phyloP scores from a whole-genome alignment of 2,888 invertebrate genomes.

The Eulithis prunata region DNA sequence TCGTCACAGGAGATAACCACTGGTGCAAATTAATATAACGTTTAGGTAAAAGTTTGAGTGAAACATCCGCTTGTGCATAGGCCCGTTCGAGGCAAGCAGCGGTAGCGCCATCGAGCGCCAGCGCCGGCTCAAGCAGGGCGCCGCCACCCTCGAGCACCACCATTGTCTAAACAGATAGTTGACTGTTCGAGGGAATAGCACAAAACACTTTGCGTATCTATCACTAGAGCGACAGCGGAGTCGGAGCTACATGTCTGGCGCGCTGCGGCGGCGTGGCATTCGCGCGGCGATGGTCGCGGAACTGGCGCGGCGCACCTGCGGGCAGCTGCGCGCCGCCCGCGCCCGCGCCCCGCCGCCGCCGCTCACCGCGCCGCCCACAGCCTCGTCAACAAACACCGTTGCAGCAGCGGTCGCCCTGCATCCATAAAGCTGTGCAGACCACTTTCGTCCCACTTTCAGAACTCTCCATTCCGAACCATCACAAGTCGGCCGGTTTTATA shows the following conservation, averaged over 20 bases:
- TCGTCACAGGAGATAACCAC: conserved; percentile 92
- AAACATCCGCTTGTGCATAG: conserved; percentile 92
- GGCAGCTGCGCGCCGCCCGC: conserved; percentile 52
- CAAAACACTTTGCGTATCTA: conserved; percentile 59
- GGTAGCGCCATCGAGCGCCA: conserved; percentile 89
- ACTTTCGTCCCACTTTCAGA: conserved; percentile 72
- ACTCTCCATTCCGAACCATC: conserved; percentile 48
- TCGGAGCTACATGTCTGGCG: conserved; percentile 73
- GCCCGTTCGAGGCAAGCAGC: conserved; percentile 89
- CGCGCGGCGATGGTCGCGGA: conserved; percentile 74
- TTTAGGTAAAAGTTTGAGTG: conserved; percentile 95
- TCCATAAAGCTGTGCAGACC: conserved; percentile 64
- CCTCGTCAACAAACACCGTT: conserved; percentile 77
- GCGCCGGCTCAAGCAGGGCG: conserved; percentile 83
- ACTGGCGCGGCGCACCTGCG: conserved; percentile 74
- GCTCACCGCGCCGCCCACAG: conserved; percentile 66
- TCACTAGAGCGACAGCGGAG: conserved; percentile 46
- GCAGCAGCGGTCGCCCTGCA: conserved; percentile 77
- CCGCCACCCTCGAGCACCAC: conserved; percentile 82
- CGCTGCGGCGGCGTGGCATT: conserved; percentile 59
- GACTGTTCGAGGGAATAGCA: conserved; percentile 62
- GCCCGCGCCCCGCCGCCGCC: conserved; percentile 52
- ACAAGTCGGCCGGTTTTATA: conserved; percentile 42
- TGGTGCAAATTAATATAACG: conserved; percentile 95
- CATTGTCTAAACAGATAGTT: conserved; percentile 63